phyloP scores from a whole-genome alignment of 2,888 invertebrate genomes.

The Ennomos quercinarius region DNA sequence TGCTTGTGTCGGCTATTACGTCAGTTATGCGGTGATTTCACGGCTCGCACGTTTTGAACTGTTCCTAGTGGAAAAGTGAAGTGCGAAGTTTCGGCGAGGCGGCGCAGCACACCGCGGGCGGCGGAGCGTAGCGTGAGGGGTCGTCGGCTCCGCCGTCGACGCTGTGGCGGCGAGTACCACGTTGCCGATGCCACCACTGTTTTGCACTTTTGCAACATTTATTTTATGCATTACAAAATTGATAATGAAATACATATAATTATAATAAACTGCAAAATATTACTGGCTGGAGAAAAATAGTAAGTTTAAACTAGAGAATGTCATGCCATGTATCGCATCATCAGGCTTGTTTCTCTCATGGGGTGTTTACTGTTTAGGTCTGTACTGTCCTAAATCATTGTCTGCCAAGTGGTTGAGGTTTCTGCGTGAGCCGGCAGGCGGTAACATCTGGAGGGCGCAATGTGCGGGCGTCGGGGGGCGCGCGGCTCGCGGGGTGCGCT shows the following conservation, averaged over 20 bases:
- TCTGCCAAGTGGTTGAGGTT: constrained; percentile 59
- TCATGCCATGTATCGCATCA: background rate
- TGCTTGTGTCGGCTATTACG: constrained; percentile 58
- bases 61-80: constrained; percentile 82
- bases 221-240: constrained; percentile 20
- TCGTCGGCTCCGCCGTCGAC: constrained; percentile 62
- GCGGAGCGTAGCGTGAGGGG: constrained; percentile 72
- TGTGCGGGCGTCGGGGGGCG: constrained; percentile 66
- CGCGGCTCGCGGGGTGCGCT: constrained; percentile 66
- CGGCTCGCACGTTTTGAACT: constrained; percentile 72
- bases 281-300: no score
- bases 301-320: background rate
- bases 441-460: constrained; percentile 77
- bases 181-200: constrained; percentile 28
- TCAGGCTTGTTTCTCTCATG: background rate
- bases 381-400: constrained; percentile 1
- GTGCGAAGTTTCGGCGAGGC: constrained; percentile 83
- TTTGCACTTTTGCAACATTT: constrained; percentile 23
- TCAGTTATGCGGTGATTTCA: constrained; percentile 81
- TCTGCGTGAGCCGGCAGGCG: constrained; percentile 52
- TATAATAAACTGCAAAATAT: no score
- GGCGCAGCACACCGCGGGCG: constrained; percentile 65
- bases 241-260: background rate
- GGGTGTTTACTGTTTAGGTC: no score
- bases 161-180: constrained; percentile 44